Evolutionary conservation across 2,113 vertebrate genomes (phyloP), one percentile per base, ranked within the genome.

Genomic region (Cettia cetti): DNA sequence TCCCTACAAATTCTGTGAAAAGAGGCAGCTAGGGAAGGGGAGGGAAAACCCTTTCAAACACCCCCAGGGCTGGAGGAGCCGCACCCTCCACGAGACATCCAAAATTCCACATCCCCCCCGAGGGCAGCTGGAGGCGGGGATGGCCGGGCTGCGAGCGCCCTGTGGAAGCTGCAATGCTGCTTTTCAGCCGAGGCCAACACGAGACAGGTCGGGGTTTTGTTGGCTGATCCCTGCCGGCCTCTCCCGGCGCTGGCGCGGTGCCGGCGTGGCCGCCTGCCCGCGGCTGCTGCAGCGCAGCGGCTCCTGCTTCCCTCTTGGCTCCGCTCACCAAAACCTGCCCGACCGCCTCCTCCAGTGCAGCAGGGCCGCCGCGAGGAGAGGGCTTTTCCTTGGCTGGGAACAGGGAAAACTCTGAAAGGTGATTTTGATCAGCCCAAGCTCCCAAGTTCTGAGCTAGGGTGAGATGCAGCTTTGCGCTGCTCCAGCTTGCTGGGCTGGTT

Each of bases 131-230:
- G 28, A 44, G 45, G 1, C 7, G 19, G 37, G 72, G 13, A 19
- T 1, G 30, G 17, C 49, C 3, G 2, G 80, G 65, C 84, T 49
- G 64, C 1, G 1, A 23, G 4, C 0, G 9, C 22, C 49, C 2
- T 1, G 33, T 28, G 83, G 86, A 33, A 86, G 81, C 89, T 81
- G 83, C 80, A 66, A 1, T 53, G 60, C 89, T 77, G 92, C 31
- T 72, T 27, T 64, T 60, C 2, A 39, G 20, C 76, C 31, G 64
- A 20, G 76, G 53, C 65, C 78, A 8, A 24, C 50, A 15, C 0
- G 26, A 31, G 45, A 2, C 1, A 2, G 56, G 42, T 13, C 5
- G 30, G 78, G 86, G 35, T 39, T 89, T 68, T 68, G 53, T 10
- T 54, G 78, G 78, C 78, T 1, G 30, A 5, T 19, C 47, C 33